Evolutionary conservation across 1,140 invertebrate species (phyloP).

Genomic region (Brachionus plicatilis): DNA sequence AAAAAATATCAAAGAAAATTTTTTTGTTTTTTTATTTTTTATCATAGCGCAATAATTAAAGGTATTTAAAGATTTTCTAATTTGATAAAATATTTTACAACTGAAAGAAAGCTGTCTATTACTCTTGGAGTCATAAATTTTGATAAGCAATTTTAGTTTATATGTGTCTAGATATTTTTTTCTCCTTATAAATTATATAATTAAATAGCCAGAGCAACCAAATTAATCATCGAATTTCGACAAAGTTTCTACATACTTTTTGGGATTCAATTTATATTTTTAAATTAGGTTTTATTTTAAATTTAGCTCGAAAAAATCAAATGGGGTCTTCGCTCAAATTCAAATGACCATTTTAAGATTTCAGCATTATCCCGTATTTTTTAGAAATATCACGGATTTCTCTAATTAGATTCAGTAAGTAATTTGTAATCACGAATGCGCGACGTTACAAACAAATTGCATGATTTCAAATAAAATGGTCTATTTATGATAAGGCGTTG

Average conservation of each 20-base stretch:
- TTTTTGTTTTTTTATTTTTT: background rate
- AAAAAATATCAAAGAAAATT: background rate
- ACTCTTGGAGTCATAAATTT: background rate
- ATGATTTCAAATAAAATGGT: slow-evolving; percentile 38
- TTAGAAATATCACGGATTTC: slow-evolving; percentile 3
- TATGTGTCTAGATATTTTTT: background rate
- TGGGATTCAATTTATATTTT: slow-evolving; percentile 18
- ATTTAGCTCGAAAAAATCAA: background rate
- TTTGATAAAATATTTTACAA: slow-evolving; percentile 5
- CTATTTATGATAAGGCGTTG: background rate
- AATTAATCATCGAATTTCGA: background rate
- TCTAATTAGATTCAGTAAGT: background rate
- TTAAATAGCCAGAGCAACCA: background rate
- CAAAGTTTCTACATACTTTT: background rate
- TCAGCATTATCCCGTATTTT: background rate
- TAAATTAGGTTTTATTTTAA: slow-evolving; percentile 15
- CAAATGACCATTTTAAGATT: background rate
- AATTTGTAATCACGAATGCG: slow-evolving; percentile 16
- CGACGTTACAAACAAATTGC: background rate
- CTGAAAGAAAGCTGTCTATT: slow-evolving; percentile 9
- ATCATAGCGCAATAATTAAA: background rate
- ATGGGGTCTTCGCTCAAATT: background rate
- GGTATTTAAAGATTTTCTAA: background rate
- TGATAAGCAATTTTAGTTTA: background rate
- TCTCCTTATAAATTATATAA: background rate